phyloP scores from a whole-genome alignment of 1,140 invertebrate species.

The Bacillus rossius region DNA sequence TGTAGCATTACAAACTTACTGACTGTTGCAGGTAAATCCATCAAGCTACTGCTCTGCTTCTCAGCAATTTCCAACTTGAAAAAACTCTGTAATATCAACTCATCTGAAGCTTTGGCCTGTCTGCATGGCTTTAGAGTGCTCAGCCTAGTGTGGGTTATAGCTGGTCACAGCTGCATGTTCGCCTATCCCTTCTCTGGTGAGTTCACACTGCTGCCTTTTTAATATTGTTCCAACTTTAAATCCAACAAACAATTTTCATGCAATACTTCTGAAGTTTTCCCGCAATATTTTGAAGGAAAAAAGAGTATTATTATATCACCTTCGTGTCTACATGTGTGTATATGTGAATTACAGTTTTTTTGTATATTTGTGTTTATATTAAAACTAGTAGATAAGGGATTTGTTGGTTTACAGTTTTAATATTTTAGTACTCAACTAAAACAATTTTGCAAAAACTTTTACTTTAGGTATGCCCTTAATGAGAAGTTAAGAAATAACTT shows the following conservation, averaged over 20 bases:
- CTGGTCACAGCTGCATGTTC: slow-evolving; percentile 39
- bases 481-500: too few species aligned
- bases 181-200: slow-evolving; percentile 39
- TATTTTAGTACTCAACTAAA: too few species aligned
- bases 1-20: too few species aligned
- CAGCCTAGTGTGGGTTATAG: slow-evolving; percentile 41
- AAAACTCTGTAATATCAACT: slow-evolving; percentile 32
- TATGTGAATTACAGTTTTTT: too few species aligned
- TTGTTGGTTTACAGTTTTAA: too few species aligned
- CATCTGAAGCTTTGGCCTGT: slow-evolving; percentile 36
- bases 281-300: neutral
- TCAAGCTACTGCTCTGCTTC: slow-evolving; percentile 31
- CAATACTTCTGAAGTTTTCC: neutral
- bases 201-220: too few species aligned
- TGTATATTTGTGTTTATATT: too few species aligned
- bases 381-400: too few species aligned
- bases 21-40: neutral
- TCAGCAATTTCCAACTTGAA: slow-evolving; percentile 24
- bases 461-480: too few species aligned
- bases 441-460: too few species aligned
- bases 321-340: too few species aligned
- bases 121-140: slow-evolving; percentile 42
- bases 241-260: neutral
- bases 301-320: too few species aligned
- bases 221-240: neutral